Percentiles rank a stretch among this genome's conserved stretches.
phyloP scores from a whole-genome alignment of 2,888 invertebrate genomes.

The Epicampocera succincta region DNA sequence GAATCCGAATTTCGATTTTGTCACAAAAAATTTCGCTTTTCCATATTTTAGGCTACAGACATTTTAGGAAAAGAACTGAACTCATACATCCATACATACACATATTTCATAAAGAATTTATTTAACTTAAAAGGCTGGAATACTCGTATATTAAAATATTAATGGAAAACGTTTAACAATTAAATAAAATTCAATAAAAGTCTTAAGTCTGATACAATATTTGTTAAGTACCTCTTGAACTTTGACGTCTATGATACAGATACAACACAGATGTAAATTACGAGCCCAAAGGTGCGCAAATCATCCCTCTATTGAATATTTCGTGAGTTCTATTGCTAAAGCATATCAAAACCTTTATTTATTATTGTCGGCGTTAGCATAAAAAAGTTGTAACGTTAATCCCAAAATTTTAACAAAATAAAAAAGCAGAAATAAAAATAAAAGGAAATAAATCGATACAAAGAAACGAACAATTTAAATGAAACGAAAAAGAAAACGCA shows the following conservation, averaged over 20 bases:
- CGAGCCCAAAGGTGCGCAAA: constrained; percentile 28
- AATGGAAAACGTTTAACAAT: constrained; percentile 44
- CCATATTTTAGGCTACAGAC: no score
- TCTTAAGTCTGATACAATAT: constrained; percentile 49
- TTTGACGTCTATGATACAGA: constrained; percentile 63
- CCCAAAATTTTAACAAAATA: constrained; percentile 64
- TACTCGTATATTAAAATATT: constrained; percentile 26
- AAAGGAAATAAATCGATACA: constrained; percentile 59
- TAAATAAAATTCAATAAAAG: constrained; percentile 61
- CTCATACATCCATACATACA: no score
- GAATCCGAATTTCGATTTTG: no score
- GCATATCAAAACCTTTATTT: constrained; percentile 19
- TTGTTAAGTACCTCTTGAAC: constrained; percentile 67
- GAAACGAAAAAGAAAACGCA: constrained; percentile 41
- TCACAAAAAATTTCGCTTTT: no score
- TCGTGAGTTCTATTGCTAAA: constrained; percentile 22
- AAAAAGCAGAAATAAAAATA: constrained; percentile 17
- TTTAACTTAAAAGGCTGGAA: constrained; percentile 1
- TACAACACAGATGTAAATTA: constrained; percentile 26
- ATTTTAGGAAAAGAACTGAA: no score
- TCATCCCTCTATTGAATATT: constrained; percentile 56
- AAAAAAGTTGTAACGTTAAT: constrained; percentile 65
- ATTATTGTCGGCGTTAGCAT: constrained; percentile 24
- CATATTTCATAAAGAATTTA: no score
- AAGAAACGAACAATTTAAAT: constrained; percentile 34